Percentiles rank a stretch among this genome's conserved stretches.
Conservation (phyloP, 2,888 invertebrate genomes). For the Thereva unica region DNA sequence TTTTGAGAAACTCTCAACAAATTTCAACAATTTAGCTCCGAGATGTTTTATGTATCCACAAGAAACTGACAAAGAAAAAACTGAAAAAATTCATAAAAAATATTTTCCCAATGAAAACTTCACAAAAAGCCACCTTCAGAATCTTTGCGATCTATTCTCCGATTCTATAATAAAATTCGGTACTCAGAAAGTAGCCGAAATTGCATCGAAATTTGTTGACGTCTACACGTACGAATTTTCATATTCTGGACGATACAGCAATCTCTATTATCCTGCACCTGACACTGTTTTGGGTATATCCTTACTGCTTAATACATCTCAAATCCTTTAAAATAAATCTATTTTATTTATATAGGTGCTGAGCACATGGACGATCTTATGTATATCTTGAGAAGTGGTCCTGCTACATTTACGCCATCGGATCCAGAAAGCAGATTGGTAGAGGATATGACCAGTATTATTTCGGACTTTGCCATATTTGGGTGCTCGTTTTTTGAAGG, state of each 20-base stretch:
- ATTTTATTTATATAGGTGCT: constrained; percentile 44
- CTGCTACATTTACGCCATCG: constrained; percentile 52
- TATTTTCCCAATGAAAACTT: constrained; percentile 44
- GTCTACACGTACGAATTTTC: constrained; percentile 61
- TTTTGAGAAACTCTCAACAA: constrained; percentile 54
- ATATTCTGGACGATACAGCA: constrained; percentile 59
- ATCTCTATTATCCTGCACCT: constrained; percentile 48
- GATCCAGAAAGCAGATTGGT: constrained; percentile 58
- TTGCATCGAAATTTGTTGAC: constrained; percentile 57
- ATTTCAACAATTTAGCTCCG: constrained; percentile 61
- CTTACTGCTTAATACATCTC: no score
- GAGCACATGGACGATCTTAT: constrained; percentile 62
- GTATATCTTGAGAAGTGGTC: constrained; percentile 57
- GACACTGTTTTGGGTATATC: constrained; percentile 34
- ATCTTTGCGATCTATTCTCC: constrained; percentile 56
- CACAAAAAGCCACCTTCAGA: constrained; percentile 34
- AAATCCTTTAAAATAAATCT: no score
- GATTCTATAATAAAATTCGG: constrained; percentile 61
- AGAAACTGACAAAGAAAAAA: constrained; percentile 47
- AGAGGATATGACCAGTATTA: constrained; percentile 56
- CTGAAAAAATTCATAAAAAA: constrained; percentile 6
- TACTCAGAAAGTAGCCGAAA: constrained; percentile 58
- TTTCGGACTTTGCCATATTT: constrained; percentile 58
- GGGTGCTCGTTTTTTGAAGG: constrained; percentile 49
- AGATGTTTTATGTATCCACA: constrained; percentile 59